phyloP scores from a whole-genome alignment of 2,888 invertebrate species.

The Mechanitis messenoides region DNA sequence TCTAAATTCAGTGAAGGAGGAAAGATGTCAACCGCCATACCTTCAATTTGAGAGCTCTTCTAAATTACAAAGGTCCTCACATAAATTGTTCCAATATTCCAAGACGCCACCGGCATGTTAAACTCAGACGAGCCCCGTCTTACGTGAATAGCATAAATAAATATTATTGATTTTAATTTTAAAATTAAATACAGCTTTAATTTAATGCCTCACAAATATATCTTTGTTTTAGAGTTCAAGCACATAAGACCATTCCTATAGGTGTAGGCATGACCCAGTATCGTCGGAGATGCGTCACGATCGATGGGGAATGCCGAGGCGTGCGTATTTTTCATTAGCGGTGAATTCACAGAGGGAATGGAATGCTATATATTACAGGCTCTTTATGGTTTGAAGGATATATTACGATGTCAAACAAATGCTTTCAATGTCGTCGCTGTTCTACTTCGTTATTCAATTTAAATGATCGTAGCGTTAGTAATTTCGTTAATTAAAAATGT shows the following conservation, averaged over 20 bases:
- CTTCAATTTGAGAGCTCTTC: constrained; percentile 69
- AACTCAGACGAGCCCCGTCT: constrained; percentile 47
- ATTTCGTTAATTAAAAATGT: too few relatives aligned
- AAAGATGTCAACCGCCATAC: constrained; percentile 64
- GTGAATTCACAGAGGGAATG: constrained; percentile 33
- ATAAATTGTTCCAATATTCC: constrained; percentile 75
- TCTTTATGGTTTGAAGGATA: constrained; percentile 3
- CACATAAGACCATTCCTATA: background rate
- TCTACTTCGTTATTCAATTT: background rate
- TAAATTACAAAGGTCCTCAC: constrained; percentile 72
- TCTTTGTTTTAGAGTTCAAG: too few relatives aligned
- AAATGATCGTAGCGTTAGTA: too few relatives aligned
- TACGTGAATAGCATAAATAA: constrained; percentile 5
- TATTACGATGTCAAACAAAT: background rate
- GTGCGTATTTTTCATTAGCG: constrained; percentile 71
- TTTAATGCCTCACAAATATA: too few relatives aligned
- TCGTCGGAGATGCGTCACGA: constrained; percentile 64
- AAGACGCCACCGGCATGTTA: constrained; percentile 65
- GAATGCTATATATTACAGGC: constrained; percentile 27
- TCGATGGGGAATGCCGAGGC: constrained; percentile 62
- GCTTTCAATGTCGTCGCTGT: constrained; percentile 1
- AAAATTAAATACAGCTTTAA: background rate
- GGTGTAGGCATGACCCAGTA: constrained; percentile 36
- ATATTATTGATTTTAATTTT: background rate
- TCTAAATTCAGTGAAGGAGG: constrained; percentile 29